Evolutionary conservation across 2,888 invertebrate species (phyloP), one percentile per base, ranked within the genome.

Genomic region (Synanthedon formicaeformis): DNA sequence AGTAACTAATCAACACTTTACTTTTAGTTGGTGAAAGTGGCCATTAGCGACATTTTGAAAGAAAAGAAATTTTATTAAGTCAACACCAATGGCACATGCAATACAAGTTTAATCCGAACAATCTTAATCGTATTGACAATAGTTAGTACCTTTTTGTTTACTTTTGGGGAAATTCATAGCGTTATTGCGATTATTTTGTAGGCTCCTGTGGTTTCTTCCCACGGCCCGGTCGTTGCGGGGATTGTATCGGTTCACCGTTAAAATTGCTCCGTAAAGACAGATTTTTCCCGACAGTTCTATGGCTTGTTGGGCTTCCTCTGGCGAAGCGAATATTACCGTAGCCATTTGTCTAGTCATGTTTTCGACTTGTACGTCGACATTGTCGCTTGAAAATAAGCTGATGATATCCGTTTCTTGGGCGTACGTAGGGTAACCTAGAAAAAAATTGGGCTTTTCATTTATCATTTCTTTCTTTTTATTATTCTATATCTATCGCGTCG

Each of bases 341-440:
- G 80, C 71, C 40, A 61, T 59, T 16, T 61, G 61, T 12, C 59
- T 58, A 48, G 53, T 63, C 16, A 75, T 55, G 5, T 57, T 58
- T 13, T 77, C 77, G 2, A 82, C 61, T 0, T 56, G 58, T 5
- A 72, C 69, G 0, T 48, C 40, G 18, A 45, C 14, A 1, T 82
- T 83, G 56, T 76, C 74, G 40, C 59, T 53, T 0, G 62, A 40
- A 56, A 84, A 76, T 2, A 69, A 63, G 0, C 69, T 66, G 8
- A 61, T 41, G 1, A 85, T 54, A 53, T 85, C 85, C 23, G 70
- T 67, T 0, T 69, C 55, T 50, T 74, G 74, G 0, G 77, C 70
- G 66, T 71, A 84, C 1, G 56, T 52, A 0, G 84, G 82, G 59
- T 69, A 83, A 0, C 81, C 85, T 84, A 64, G 45, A 45, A n/a